A percentile compares a stretch with the other conserved stretches of the same genome.
Evolutionary conservation across 1,140 invertebrate genomes (phyloP).

Genomic region (Tyrophagus putrescentiae): DNA sequence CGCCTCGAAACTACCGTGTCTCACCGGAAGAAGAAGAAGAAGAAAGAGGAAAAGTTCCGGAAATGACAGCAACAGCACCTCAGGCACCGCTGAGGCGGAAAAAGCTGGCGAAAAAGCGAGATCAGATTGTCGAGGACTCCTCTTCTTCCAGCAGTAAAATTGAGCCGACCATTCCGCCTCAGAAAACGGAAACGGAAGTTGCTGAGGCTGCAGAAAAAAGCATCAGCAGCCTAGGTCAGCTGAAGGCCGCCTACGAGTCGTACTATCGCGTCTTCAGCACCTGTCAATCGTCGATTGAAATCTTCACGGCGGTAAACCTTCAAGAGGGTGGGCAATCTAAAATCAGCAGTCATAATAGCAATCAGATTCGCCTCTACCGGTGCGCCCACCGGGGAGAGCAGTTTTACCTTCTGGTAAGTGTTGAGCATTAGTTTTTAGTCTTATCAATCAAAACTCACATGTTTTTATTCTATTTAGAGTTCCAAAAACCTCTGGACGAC

Average conservation of each 20-base stretch:
- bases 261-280: not conserved
- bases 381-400: too few species aligned
- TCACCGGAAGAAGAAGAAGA: not conserved
- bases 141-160: too few species aligned
- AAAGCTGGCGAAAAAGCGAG: not conserved
- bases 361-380: too few species aligned
- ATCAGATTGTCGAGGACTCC: not conserved
- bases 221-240: not conserved
- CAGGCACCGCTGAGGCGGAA: not conserved
- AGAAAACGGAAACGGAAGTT: not conserved
- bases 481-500: slow-evolving; percentile 5
- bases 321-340: too few species aligned
- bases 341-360: too few species aligned
- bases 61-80: not conserved
- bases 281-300: not conserved
- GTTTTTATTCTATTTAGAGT: not conserved
- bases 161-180: too few species aligned
- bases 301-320: too few species aligned
- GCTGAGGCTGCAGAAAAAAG: not conserved
- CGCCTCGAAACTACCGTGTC: not conserved
- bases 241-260: not conserved
- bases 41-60: not conserved
- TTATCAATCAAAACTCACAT: not conserved
- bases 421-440: not conserved
- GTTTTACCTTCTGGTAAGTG: not conserved